Conservation (phyloP, 1,140 invertebrate genomes). For the Leptoteleia sp. region DNA sequence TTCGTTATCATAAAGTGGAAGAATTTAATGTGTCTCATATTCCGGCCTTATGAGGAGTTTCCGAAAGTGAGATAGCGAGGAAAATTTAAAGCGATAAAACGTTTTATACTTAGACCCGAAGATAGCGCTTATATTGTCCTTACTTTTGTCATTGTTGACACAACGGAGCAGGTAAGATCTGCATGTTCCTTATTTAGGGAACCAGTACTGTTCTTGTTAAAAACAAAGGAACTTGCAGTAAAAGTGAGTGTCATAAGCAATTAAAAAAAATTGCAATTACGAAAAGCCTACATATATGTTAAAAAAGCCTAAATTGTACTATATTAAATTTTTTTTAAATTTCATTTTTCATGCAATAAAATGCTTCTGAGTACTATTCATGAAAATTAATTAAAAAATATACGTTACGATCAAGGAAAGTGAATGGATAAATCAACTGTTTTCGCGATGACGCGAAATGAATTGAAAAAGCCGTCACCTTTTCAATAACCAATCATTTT, state of each 20-base stretch:
- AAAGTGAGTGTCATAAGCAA: not conserved
- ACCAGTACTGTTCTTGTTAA: constrained; percentile 5
- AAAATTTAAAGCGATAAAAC: constrained; percentile 52
- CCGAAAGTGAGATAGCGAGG: constrained; percentile 37
- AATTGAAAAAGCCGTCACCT: too few relatives aligned
- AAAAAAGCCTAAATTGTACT: too few relatives aligned
- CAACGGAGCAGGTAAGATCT: constrained; percentile 18
- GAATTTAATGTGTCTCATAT: constrained; percentile 25
- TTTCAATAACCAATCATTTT: too few relatives aligned
- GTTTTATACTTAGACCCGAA: constrained; percentile 45
- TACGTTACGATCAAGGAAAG: too few relatives aligned
- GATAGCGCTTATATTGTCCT: constrained; percentile 52
- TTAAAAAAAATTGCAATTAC: not conserved
- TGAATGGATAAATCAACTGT: too few relatives aligned
- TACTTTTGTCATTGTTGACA: constrained; percentile 29
- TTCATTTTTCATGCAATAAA: too few relatives aligned
- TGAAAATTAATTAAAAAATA: too few relatives aligned
- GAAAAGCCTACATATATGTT: too few relatives aligned
- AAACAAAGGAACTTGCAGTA: constrained; percentile 2
- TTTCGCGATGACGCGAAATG: too few relatives aligned
- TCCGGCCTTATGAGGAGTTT: constrained; percentile 34
- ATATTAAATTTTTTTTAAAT: too few relatives aligned
- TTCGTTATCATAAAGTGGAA: constrained; percentile 15
- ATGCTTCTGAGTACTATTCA: too few relatives aligned
- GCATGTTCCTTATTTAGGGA: constrained; percentile 15